Conservation (phyloP, 1,140 invertebrate species). For the Leptinotarsa lineolata region DNA sequence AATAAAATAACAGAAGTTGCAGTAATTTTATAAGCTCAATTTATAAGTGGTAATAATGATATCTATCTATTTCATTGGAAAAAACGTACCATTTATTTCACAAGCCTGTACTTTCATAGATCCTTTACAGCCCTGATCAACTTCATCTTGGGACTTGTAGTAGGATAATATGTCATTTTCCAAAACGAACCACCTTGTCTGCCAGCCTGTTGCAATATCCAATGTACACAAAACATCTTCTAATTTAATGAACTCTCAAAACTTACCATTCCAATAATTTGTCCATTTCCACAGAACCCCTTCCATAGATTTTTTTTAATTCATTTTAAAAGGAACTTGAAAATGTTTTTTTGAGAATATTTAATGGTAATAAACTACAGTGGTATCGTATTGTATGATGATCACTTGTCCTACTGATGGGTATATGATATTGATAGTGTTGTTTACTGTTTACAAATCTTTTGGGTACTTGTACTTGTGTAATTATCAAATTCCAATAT, state of each 20-base stretch:
- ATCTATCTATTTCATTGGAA: too few species aligned
- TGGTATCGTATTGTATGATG: too few species aligned
- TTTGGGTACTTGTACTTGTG: too few species aligned
- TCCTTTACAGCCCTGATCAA: slow-evolving; percentile 81
- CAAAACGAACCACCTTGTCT: slow-evolving; percentile 83
- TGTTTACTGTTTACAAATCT: too few species aligned
- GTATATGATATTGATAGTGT: too few species aligned
- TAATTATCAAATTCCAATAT: too few species aligned
- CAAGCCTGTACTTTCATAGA: slow-evolving; percentile 81
- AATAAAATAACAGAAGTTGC: too few species aligned
- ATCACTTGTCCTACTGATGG: too few species aligned
- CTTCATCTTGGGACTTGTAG: slow-evolving; percentile 82
- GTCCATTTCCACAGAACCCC: slow-evolving; percentile 82
- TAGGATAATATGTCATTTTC: slow-evolving; percentile 81
- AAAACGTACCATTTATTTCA: slow-evolving; percentile 73
- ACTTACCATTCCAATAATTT: slow-evolving; percentile 77
- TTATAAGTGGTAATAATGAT: too few species aligned
- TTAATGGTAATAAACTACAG: too few species aligned
- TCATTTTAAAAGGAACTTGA: slow-evolving; percentile 2
- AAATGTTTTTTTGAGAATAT: neutral
- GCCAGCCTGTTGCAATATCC: slow-evolving; percentile 68
- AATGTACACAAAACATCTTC: slow-evolving; percentile 27
- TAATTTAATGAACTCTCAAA: slow-evolving; percentile 13
- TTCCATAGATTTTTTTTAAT: slow-evolving; percentile 62
- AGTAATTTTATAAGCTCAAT: too few species aligned